Conservation (phyloP, 2,797 vertebrate genomes). For the Sciaenops ocellatus region DNA sequence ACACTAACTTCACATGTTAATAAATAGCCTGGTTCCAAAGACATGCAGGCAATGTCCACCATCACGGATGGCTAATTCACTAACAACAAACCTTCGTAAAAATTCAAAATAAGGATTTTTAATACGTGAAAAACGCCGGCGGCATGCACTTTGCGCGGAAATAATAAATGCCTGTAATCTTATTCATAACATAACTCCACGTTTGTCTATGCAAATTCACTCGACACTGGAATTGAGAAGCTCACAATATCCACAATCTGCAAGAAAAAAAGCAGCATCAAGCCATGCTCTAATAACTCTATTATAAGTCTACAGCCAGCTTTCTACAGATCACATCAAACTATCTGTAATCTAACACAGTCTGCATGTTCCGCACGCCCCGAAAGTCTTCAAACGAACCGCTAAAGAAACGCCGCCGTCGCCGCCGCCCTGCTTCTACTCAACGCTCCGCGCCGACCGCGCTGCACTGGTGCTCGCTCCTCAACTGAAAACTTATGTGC, state of each 20-base stretch:
- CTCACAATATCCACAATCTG: slow-evolving; percentile 82
- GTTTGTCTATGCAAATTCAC: slow-evolving; percentile 87
- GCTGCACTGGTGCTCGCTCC: slow-evolving; percentile 26
- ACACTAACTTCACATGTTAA: slow-evolving; percentile 71
- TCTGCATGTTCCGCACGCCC: slow-evolving; percentile 32
- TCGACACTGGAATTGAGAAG: slow-evolving; percentile 80
- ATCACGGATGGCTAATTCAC: slow-evolving; percentile 82
- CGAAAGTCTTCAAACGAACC: slow-evolving; percentile 11
- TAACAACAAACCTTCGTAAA: slow-evolving; percentile 64
- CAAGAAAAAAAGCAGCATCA: slow-evolving; percentile 71
- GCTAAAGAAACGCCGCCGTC: slow-evolving; percentile 18
- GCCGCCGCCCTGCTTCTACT: slow-evolving; percentile 24
- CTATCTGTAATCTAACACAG: slow-evolving; percentile 62
- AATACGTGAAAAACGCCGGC: slow-evolving; percentile 63
- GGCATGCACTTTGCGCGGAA: slow-evolving; percentile 74
- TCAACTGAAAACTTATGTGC: slow-evolving; percentile 44
- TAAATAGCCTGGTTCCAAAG: slow-evolving; percentile 76
- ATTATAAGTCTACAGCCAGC: slow-evolving; percentile 60
- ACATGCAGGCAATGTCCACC: slow-evolving; percentile 84
- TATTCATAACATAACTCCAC: slow-evolving; percentile 86
- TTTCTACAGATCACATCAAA: slow-evolving; percentile 54
- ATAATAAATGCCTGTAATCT: slow-evolving; percentile 69
- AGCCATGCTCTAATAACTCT: slow-evolving; percentile 78
- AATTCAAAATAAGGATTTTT: slow-evolving; percentile 57
- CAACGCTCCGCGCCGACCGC: slow-evolving; percentile 34